phyloP scores from a whole-genome alignment of 2,797 vertebrate species.

The Petrocephalus sullivani region DNA sequence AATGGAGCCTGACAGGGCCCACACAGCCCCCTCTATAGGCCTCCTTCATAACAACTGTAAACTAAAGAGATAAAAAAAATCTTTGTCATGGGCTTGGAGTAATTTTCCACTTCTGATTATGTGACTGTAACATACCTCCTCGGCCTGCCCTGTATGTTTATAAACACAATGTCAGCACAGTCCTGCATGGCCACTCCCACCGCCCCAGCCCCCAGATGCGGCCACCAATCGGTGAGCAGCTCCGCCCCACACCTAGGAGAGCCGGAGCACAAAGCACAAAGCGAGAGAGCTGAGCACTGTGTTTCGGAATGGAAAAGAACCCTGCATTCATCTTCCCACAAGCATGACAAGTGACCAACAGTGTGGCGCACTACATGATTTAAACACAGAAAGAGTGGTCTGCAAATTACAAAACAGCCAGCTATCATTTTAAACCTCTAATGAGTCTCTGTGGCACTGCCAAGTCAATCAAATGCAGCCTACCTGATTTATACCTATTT shows the following conservation, averaged over 20 bases:
- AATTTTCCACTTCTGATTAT: constrained; percentile 32
- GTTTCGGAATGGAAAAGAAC: neutral
- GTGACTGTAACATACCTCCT: constrained; percentile 51
- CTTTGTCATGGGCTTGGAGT: constrained; percentile 19
- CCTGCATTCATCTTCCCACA: neutral
- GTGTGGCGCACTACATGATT: neutral
- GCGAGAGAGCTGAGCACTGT: neutral
- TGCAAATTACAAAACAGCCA: neutral
- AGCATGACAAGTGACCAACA: neutral
- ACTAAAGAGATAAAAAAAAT: neutral
- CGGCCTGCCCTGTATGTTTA: constrained; percentile 42
- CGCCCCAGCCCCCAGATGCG: constrained; percentile 50
- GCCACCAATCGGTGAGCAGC: neutral
- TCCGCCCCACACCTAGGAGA: neutral
- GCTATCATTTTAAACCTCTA: neutral
- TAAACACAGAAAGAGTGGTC: neutral
- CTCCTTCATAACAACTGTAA: neutral
- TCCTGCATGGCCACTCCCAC: constrained; percentile 46
- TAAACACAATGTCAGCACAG: constrained; percentile 71
- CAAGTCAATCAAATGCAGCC: neutral
- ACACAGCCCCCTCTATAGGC: neutral
- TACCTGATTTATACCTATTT: no score
- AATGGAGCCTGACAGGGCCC: neutral
- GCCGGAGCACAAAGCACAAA: neutral
- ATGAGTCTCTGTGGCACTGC: neutral